phyloP scores from a whole-genome alignment of 2,888 invertebrate genomes.

The Eupithecia subfuscata region DNA sequence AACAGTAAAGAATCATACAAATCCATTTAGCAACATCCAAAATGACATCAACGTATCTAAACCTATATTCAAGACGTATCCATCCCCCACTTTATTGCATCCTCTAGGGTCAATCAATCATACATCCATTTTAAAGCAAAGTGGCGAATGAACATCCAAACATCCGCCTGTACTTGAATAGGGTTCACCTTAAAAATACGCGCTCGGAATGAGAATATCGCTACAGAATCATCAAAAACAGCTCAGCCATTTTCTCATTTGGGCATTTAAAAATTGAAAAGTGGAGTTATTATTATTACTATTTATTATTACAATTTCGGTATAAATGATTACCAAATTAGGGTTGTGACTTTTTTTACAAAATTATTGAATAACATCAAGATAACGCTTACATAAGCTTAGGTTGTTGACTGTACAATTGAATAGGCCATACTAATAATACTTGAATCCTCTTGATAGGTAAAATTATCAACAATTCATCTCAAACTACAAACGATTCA shows the following conservation, averaged over 20 bases:
- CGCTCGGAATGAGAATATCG: conserved; percentile 33
- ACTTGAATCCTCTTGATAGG: conserved; percentile 2
- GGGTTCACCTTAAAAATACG: conserved; percentile 24
- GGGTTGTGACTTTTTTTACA: conserved; percentile 13
- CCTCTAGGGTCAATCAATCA: not conserved
- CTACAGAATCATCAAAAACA: conserved; percentile 22
- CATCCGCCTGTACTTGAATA: conserved; percentile 18
- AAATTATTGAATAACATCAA: conserved; percentile 5
- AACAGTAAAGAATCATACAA: conserved; percentile 10
- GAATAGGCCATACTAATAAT: conserved; percentile 14
- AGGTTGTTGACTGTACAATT: conserved; percentile 17
- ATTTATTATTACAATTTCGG: conserved; percentile 27
- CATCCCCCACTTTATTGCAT: not conserved
- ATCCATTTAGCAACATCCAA: conserved; percentile 1
- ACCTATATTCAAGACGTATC: conserved; percentile 25
- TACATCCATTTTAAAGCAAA: not conserved
- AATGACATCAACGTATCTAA: conserved; percentile 33
- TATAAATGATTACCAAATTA: not conserved
- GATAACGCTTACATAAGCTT: not conserved
- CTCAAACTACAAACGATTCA: not conserved
- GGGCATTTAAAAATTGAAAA: conserved; percentile 24
- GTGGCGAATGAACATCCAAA: not conserved
- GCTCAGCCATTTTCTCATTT: conserved; percentile 29
- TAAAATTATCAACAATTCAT: not conserved
- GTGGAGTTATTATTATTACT: conserved; percentile 24